A percentile compares a stretch with the other conserved stretches of the same genome.
Evolutionary conservation across 2,797 vertebrate species (phyloP).

Genomic region (Amblyraja radiata): DNA sequence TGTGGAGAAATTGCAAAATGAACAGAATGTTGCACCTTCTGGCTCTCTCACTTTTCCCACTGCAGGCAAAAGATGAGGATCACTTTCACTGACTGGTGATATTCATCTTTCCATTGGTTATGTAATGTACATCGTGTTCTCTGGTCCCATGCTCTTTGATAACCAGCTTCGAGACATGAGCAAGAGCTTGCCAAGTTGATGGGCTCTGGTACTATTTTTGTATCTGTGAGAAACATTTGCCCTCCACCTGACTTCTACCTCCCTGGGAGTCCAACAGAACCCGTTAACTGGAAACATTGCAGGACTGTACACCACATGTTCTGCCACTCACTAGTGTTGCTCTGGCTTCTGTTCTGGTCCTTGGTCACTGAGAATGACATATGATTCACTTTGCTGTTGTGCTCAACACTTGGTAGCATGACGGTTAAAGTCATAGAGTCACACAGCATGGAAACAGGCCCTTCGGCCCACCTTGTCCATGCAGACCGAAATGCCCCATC

Average conservation of each 20-base stretch:
- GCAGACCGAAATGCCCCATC: too few relatives aligned
- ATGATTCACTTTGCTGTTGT: neutral
- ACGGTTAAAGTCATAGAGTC: neutral
- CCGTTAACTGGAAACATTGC: neutral
- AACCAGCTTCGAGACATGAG: slow-evolving; percentile 2
- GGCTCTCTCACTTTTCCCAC: slow-evolving; percentile 42
- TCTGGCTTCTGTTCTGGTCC: neutral
- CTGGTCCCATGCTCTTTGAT: slow-evolving; percentile 49
- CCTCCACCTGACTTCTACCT: neutral
- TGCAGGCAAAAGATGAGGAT: slow-evolving; percentile 40
- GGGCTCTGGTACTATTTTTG: neutral
- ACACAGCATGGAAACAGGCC: too few relatives aligned
- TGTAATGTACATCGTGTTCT: slow-evolving; percentile 49
- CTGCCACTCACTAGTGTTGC: too few relatives aligned
- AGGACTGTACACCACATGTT: neutral
- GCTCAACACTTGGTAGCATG: neutral
- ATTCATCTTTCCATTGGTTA: slow-evolving; percentile 55
- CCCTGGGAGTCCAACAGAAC: neutral
- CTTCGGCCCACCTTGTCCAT: too few relatives aligned
- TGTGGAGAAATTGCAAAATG: slow-evolving; percentile 45
- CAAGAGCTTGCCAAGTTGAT: neutral
- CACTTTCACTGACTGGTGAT: slow-evolving; percentile 38
- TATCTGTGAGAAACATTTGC: neutral
- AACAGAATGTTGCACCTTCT: slow-evolving; percentile 46
- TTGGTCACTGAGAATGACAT: neutral